Evolutionary conservation across 2,888 invertebrate species (phyloP), one percentile per base, ranked within the genome.

Genomic region (Oeneis ivallda): DNA sequence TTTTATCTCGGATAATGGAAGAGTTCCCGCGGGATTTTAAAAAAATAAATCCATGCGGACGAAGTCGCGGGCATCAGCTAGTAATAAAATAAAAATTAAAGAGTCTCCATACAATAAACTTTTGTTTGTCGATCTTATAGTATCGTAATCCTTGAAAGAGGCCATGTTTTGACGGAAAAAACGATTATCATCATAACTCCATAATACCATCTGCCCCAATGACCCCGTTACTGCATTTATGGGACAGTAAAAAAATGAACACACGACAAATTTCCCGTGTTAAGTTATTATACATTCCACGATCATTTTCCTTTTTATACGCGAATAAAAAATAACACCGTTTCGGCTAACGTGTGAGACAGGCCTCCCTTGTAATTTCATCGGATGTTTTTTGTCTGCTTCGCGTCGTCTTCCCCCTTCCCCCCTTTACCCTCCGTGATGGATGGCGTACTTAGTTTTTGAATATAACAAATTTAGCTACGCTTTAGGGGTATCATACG

Each of bases 381-480:
- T 56, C 56, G 56, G 60, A 60, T 60, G 49, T 60, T 60, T 60
- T 60, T 60, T 60, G 60, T 60, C 60, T 60, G 60, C 37, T 60
- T 50, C 60, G 37, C 60, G 49, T 47, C 60, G 49, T 60, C 60
- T 49, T 49, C 59, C 17, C 49, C 17, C 39, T 26, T 17, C 17
- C 34, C 53, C 53, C 34, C 53, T 34, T 15, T 15, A 53, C 34
- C 53, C 57, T 57, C 50, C 64, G 59, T 71, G 72, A 76, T 75
- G 68, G 75, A 76, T 74, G 72, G 64, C 54, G 65, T 64, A 53
- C 64, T 64, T 53, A 49, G 66, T 62, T 64, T 67, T 64, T 63
- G 67, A 53, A 60, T 65, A 56, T 65, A 62, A 69, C 66, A 64
- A 66, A 69, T 69, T 58, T 58, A 66, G 64, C 43, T 49, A 61